Conservation (phyloP, 2,888 invertebrate genomes). For the Machimus rusticus region DNA sequence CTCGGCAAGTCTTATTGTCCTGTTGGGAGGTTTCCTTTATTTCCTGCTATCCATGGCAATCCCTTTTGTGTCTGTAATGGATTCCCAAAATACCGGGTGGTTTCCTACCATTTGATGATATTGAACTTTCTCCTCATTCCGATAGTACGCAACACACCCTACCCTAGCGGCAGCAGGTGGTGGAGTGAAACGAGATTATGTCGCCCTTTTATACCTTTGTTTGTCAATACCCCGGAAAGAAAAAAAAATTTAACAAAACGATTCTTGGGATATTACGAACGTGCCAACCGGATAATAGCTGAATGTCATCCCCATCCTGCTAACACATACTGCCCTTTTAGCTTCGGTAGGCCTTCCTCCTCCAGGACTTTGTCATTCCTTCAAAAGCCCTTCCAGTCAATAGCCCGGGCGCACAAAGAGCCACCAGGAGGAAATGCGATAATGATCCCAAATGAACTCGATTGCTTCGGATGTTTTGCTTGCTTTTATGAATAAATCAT, state of each 20-base stretch:
- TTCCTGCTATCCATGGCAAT: conserved; percentile 25
- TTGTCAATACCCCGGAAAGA: conserved; percentile 4
- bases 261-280: conserved; percentile 23
- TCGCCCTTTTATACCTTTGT: conserved; percentile 13
- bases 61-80: conserved; percentile 36
- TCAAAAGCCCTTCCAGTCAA: background rate
- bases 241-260: conserved; percentile 1
- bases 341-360: background rate
- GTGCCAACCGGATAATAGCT: conserved; percentile 1
- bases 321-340: background rate
- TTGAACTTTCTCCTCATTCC: conserved; percentile 23
- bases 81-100: conserved; percentile 17
- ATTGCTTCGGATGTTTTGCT: background rate
- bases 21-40: conserved; percentile 35
- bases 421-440: background rate
- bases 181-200: conserved; percentile 15
- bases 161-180: conserved; percentile 29
- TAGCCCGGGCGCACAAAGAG: background rate
- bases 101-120: conserved; percentile 27
- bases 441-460: conserved; percentile 19
- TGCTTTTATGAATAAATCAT: background rate
- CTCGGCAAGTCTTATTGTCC: conserved; percentile 9
- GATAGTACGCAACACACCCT: background rate
- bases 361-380: background rate
- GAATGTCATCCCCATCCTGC: background rate